Evolutionary conservation across 1,140 invertebrate species (phyloP).

Genomic region (Leptestheria dahalacensis): DNA sequence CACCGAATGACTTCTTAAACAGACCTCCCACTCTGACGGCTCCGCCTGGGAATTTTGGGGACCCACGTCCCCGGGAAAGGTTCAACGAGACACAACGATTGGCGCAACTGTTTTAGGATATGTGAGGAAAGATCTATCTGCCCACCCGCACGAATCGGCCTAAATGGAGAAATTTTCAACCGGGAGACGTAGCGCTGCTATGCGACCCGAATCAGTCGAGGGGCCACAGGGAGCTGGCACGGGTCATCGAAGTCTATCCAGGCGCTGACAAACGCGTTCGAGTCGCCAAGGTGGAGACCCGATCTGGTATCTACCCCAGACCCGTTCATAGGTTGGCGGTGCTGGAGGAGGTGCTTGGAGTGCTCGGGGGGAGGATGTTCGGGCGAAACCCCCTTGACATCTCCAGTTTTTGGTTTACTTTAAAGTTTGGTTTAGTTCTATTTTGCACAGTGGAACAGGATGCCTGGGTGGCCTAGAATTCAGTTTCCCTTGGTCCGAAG

Average conservation of each 20-base stretch:
- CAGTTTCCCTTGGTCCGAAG: too few relatives aligned
- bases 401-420: too few relatives aligned
- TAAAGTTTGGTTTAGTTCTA: too few relatives aligned
- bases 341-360: background rate
- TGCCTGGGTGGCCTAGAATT: too few relatives aligned
- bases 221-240: conserved; percentile 11
- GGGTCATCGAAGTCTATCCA: conserved; percentile 3
- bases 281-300: background rate
- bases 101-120: background rate
- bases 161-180: conserved; percentile 15
- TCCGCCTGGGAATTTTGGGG: background rate
- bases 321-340: background rate
- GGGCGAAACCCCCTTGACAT: too few relatives aligned
- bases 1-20: conserved; percentile 21
- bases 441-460: too few relatives aligned
- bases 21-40: background rate
- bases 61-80: background rate
- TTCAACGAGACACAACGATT: background rate
- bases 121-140: conserved; percentile 17
- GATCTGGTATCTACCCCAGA: background rate
- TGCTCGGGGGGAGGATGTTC: background rate
- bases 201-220: conserved; percentile 2
- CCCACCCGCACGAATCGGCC: conserved; percentile 14
- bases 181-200: conserved; percentile 10
- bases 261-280: conserved; percentile 10